Evolutionary conservation across 2,113 vertebrate genomes (phyloP).

Genomic region (Odobenus rosmarus): DNA sequence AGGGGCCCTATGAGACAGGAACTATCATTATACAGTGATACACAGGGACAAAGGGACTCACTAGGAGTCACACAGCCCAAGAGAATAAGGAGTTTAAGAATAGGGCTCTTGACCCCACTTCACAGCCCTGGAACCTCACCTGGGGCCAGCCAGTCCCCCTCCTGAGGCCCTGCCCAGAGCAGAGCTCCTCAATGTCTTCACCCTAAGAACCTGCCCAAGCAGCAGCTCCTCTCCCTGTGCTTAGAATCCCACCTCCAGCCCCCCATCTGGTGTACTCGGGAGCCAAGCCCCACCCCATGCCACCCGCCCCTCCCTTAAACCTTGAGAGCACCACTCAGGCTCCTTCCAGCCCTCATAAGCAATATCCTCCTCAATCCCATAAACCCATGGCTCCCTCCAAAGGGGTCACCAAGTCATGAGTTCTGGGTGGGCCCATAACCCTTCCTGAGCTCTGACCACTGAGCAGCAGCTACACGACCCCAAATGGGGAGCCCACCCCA

Average conservation of each 20-base stretch:
- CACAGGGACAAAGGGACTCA: accelerated
- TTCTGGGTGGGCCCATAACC: background rate
- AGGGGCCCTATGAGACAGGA: background rate
- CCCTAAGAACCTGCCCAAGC: background rate
- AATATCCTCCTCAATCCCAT: background rate
- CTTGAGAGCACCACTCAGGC: background rate
- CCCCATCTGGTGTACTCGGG: background rate
- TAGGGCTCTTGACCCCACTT: background rate
- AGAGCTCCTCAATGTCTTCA: background rate
- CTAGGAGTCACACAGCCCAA: background rate
- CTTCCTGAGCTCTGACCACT: background rate
- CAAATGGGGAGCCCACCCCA: background rate
- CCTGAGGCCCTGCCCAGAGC: accelerated
- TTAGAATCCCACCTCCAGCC: background rate
- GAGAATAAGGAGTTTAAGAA: background rate
- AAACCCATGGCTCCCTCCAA: background rate
- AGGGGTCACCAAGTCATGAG: background rate
- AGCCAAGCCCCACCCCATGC: background rate
- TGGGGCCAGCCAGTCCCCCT: too few species aligned
- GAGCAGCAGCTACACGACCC: background rate
- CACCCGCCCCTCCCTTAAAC: background rate
- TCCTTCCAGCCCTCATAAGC: background rate
- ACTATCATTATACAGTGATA: background rate
- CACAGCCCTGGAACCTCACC: background rate
- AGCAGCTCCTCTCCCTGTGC: background rate